Percentiles rank a stretch among this genome's conserved stretches.
Conservation (phyloP, 2,797 vertebrate species). For the Pangasius krempfi region DNA sequence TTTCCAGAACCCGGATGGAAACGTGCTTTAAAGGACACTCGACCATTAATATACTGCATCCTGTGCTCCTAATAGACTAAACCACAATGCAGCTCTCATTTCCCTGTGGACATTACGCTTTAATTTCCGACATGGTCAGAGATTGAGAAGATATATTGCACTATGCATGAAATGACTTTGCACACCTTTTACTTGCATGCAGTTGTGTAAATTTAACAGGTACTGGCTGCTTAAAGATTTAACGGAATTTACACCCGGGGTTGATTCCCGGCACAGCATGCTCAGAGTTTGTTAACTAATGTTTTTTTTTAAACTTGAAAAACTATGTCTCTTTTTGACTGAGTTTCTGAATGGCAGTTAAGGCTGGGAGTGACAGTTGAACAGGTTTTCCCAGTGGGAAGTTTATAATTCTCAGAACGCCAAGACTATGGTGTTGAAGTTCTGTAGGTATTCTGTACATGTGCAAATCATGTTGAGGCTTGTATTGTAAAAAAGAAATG, state of each 20-base stretch:
- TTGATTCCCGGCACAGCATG: neutral
- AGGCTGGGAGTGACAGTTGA: neutral
- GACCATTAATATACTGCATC: neutral
- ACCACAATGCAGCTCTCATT: conserved; percentile 4
- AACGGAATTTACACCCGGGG: neutral
- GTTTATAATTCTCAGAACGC: neutral
- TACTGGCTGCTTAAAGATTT: neutral
- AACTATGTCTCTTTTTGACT: neutral
- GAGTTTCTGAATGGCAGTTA: neutral
- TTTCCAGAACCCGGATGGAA: neutral
- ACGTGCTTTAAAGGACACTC: neutral
- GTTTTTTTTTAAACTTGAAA: no score
- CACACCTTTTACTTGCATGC: neutral
- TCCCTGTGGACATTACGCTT: conserved; percentile 4
- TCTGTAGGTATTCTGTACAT: neutral
- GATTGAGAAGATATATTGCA: neutral
- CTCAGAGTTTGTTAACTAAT: no score
- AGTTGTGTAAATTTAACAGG: neutral
- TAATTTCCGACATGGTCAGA: conserved; percentile 13
- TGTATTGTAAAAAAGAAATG: neutral
- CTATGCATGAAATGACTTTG: neutral
- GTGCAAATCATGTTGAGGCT: neutral
- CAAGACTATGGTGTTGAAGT: neutral
- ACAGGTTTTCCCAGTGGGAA: conserved; percentile 16
- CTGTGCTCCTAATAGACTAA: conserved; percentile 4